phyloP scores from a whole-genome alignment of 2,888 invertebrate genomes.

The Hemistola chrysoprasaria region DNA sequence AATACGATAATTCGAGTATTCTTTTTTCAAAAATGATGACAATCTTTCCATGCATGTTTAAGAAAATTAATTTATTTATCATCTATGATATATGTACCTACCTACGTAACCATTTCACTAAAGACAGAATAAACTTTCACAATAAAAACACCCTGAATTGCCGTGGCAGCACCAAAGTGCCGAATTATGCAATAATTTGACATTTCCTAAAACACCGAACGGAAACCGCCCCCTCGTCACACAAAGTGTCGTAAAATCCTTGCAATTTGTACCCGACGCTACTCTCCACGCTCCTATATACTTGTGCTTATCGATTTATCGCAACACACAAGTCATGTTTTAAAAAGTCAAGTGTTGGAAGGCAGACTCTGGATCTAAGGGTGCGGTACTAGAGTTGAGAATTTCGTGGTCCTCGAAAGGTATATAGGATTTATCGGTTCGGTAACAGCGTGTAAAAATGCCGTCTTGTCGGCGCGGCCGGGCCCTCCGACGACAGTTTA shows the following conservation, averaged over 20 bases:
- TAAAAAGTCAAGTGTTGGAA: conserved; percentile 54
- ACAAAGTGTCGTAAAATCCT: conserved; percentile 72
- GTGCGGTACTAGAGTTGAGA: conserved; percentile 38
- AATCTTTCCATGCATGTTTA: too few species aligned
- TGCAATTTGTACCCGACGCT: conserved; percentile 76
- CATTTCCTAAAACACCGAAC: conserved; percentile 64
- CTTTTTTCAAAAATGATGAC: too few species aligned
- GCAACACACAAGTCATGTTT: conserved; percentile 67
- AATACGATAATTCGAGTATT: too few species aligned
- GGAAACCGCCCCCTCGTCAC: conserved; percentile 56
- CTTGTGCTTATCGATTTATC: conserved; percentile 77
- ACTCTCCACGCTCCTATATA: conserved; percentile 42
- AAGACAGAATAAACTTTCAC: conserved; percentile 12
- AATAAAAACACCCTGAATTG: conserved; percentile 10
- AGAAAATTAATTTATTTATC: too few species aligned
- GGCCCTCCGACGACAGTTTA: conserved; percentile 74
- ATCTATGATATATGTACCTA: too few species aligned
- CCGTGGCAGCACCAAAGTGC: conserved; percentile 27
- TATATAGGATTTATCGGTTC: conserved; percentile 58
- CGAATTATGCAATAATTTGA: conserved; percentile 54
- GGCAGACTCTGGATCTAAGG: conserved; percentile 31
- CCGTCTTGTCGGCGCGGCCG: conserved; percentile 75
- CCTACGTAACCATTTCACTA: too few species aligned
- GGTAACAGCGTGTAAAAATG: conserved; percentile 67
- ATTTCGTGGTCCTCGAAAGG: conserved; percentile 39